Percentiles rank a stretch among this genome's conserved stretches.
phyloP scores from a whole-genome alignment of 1,140 invertebrate species.

The Leptinotarsa undecemlineata region DNA sequence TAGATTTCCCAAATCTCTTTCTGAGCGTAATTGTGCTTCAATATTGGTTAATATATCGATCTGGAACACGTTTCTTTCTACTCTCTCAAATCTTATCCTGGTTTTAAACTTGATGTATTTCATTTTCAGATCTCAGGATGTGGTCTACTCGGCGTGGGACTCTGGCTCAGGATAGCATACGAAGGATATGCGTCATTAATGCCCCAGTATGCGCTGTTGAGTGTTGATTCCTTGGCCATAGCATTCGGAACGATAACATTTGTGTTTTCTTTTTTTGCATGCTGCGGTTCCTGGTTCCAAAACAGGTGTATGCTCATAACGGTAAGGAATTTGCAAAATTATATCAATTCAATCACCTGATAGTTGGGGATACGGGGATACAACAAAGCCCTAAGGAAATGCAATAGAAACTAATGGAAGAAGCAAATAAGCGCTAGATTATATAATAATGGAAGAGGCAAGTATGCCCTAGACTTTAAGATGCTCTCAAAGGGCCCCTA shows the following conservation, averaged over 20 bases:
- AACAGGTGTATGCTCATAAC: conserved; percentile 75
- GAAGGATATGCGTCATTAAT: conserved; percentile 72
- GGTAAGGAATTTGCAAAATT: conserved; percentile 56
- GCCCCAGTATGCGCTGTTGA: conserved; percentile 71
- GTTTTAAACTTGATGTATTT: background rate
- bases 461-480: too few relatives aligned
- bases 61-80: background rate
- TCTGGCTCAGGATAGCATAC: conserved; percentile 74
- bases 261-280: conserved; percentile 77
- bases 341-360: too few relatives aligned
- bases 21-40: background rate
- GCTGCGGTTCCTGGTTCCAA: conserved; percentile 81
- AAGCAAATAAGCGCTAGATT: too few relatives aligned
- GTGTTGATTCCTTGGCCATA: conserved; percentile 71
- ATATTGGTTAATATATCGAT: conserved; percentile 7
- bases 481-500: too few relatives aligned
- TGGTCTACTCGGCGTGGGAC: conserved; percentile 72
- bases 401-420: too few relatives aligned
- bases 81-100: too few relatives aligned
- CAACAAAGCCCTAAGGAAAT: too few relatives aligned
- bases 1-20: too few relatives aligned
- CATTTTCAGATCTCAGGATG: conserved; percentile 72
- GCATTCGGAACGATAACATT: conserved; percentile 70
- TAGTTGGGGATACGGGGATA: too few relatives aligned
- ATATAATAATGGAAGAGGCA: too few relatives aligned